These are phyloP conservation scores for Eumaeus atala DNA, from an alignment of 1,140 invertebrate species.

Conservation along the genomic window DNA sequence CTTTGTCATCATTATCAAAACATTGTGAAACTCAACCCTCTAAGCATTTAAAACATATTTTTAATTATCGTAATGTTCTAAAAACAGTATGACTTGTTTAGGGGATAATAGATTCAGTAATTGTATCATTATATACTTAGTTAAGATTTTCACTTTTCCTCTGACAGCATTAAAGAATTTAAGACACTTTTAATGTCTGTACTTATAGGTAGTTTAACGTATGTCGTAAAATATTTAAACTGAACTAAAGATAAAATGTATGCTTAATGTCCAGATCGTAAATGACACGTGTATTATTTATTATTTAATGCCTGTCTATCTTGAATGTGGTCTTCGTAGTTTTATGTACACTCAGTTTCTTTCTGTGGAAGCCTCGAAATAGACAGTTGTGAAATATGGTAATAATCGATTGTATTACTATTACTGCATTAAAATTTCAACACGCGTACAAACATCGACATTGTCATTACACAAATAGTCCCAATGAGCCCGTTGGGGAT, in stretches of 20 bases:
- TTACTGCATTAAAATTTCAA: too few species aligned
- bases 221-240: not conserved
- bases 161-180: not conserved
- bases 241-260: slow-evolving; percentile 1
- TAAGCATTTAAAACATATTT: too few species aligned
- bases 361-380: not conserved
- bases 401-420: too few species aligned
- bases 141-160: too few species aligned
- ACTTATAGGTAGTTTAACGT: slow-evolving; percentile 1
- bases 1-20: too few species aligned
- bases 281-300: slow-evolving; percentile 1
- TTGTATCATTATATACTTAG: too few species aligned
- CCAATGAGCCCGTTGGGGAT: too few species aligned
- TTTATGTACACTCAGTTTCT: not conserved
- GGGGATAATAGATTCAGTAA: too few species aligned
- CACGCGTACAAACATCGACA: not conserved
- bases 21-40: too few species aligned
- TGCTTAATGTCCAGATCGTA: not conserved
- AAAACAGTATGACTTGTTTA: too few species aligned
- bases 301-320: slow-evolving; percentile 3
- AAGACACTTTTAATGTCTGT: slow-evolving; percentile 9
- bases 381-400: not conserved
- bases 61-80: too few species aligned
- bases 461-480: too few species aligned
- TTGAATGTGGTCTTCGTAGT: not conserved